phyloP scores from a whole-genome alignment of 2,797 vertebrate species.

The Peromyscus aztecus region DNA sequence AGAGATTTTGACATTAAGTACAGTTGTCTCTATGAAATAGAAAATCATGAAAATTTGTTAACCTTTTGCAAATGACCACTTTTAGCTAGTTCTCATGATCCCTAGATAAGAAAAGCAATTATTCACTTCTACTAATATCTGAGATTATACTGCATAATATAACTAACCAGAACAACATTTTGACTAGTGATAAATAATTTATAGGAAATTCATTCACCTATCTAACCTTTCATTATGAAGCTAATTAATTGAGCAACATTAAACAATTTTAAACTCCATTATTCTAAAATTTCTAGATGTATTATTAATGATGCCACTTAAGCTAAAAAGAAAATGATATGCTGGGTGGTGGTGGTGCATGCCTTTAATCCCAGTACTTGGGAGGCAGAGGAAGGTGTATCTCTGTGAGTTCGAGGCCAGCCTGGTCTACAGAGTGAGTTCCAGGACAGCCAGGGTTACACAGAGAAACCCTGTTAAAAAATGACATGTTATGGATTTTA shows the following conservation, averaged over 20 bases:
- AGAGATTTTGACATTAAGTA: constrained; percentile 49
- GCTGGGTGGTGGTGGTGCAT: background rate
- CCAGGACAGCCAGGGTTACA: background rate
- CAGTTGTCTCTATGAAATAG: constrained; percentile 49
- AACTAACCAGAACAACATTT: constrained; percentile 16
- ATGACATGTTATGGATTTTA: constrained; percentile 56
- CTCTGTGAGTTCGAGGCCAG: background rate
- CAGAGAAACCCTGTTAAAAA: constrained; percentile 15
- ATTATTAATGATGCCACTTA: constrained; percentile 59
- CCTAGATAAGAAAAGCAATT: background rate
- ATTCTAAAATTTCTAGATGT: constrained; percentile 52
- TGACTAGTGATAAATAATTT: constrained; percentile 37
- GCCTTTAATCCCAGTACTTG: background rate
- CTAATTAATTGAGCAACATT: constrained; percentile 46
- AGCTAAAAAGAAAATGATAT: constrained; percentile 54
- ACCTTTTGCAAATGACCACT: constrained; percentile 25
- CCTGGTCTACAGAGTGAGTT: background rate
- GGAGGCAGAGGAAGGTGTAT: background rate
- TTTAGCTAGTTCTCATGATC: background rate
- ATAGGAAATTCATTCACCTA: background rate
- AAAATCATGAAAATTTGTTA: constrained; percentile 31
- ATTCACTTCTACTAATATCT: background rate
- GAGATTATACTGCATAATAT: background rate
- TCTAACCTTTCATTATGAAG: constrained; percentile 57
- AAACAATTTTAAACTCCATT: constrained; percentile 51